Base-by-base conservation (phyloP, 2,797 vertebrate genomes). In the Mus caroli region DNA sequence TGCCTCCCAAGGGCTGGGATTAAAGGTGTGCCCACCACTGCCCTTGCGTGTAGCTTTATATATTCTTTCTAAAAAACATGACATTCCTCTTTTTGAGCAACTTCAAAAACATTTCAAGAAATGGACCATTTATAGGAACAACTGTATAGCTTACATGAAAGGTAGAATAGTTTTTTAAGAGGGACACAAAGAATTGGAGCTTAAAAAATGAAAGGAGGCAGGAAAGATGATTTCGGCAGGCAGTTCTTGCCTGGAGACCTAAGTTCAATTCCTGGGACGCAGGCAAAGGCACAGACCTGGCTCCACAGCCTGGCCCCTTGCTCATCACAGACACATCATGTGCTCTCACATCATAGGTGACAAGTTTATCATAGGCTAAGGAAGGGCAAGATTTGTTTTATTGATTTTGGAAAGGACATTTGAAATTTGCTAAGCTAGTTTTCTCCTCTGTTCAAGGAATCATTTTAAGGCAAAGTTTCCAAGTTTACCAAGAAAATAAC, bases 401-500 rank as follows among this genome's bases (percentile, higher is more conserved):
- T 67, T 95, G 85, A 6, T 62, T 92, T 94, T 94, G 37, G 46
- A 92, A 62, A 43, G 10, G n/a, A 8, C 0, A 19, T 88, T 83
- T 73, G 43, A 91, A 62, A 31, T 82, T 34, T 62, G 62, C 52
- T 54, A 80, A 34, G 60, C 71, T 58, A 56, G 46, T 7, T 14
- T 94, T 76, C 28, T 58, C 89, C 87, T 79, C 64, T 90, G 37
- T 52, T 79, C 26, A 56, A 88, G 50, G 43, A 83, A 62, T 76
- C 12, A 52, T 64, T 78, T 84, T 46, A 6, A 56, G 83, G 62
- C 31, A 94, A 82, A 88, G 56, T 26, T 75, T 52, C 10, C 79
- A 83, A 92, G 75, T 77, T 77, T 8, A 14, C 77, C 34, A 20
- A 86, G 69, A 79, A 62, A 91, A 92, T 31, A 92, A 31, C 20